These are phyloP conservation scores for Sycophaga agraensis DNA, from an alignment of 1,140 invertebrate genomes.

Conservation along the genomic window DNA sequence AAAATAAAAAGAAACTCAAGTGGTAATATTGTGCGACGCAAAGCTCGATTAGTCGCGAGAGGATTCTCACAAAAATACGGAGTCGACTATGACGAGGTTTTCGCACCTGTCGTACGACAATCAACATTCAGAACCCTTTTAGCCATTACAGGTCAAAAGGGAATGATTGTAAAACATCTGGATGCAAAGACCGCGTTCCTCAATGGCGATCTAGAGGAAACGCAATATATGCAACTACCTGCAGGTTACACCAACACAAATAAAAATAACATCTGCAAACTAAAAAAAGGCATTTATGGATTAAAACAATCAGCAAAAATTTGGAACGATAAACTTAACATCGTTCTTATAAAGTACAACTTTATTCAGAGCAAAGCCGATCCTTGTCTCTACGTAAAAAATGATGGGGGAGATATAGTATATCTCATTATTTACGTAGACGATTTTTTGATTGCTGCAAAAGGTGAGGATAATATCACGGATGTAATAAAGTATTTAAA, in stretches of 20 bases:
- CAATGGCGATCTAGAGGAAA: background rate
- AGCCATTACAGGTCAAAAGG: slow-evolving; percentile 47
- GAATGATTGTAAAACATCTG: slow-evolving; percentile 43
- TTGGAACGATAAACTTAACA: too few species aligned
- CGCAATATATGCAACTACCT: background rate
- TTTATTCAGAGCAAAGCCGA: too few species aligned
- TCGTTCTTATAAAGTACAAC: too few species aligned
- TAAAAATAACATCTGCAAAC: too few species aligned
- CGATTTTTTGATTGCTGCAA: background rate
- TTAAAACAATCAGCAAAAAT: too few species aligned
- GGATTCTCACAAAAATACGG: slow-evolving; percentile 41
- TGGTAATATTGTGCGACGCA: slow-evolving; percentile 45
- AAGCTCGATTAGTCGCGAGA: slow-evolving; percentile 48
- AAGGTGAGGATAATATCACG: background rate
- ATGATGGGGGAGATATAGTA: too few species aligned
- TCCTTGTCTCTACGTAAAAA: too few species aligned
- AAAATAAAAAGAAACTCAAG: slow-evolving; percentile 7
- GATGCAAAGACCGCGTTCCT: slow-evolving; percentile 25
- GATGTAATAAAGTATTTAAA: background rate
- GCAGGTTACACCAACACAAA: background rate
- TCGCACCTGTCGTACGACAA: slow-evolving; percentile 33
- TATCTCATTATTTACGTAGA: too few species aligned
- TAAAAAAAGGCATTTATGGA: too few species aligned
- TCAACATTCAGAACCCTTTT: slow-evolving; percentile 39
- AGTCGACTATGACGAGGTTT: too few species aligned